Conservation (phyloP, 2,797 vertebrate species). For the Cuculus canorus region DNA sequence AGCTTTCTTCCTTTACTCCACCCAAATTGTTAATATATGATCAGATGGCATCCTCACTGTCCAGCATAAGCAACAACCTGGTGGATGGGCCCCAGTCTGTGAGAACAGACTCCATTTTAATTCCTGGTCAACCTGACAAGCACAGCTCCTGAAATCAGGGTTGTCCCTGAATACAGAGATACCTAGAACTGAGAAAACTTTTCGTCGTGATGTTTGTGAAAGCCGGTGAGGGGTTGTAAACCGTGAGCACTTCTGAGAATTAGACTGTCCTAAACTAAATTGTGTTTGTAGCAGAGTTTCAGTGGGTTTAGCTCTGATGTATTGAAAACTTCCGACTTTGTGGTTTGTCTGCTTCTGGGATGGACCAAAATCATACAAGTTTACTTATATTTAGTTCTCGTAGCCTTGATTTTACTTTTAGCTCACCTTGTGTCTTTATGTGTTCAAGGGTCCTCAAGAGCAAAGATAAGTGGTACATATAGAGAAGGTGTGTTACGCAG, state of each 20-base stretch:
- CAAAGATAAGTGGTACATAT: neutral
- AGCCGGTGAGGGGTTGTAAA: neutral
- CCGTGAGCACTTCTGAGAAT: neutral
- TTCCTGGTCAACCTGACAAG: neutral
- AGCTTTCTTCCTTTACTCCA: neutral
- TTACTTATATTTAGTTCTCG: neutral
- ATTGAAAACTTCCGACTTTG: neutral
- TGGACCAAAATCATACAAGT: neutral
- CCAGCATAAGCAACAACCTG: neutral
- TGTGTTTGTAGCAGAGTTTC: neutral
- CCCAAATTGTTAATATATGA: neutral
- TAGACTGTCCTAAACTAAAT: neutral
- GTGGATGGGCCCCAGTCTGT: neutral
- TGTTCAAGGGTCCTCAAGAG: neutral
- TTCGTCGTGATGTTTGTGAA: neutral
- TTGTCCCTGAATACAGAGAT: neutral
- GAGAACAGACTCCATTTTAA: neutral
- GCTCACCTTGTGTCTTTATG: neutral
- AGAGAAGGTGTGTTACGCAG: neutral
- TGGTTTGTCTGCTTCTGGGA: neutral
- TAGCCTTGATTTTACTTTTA: neutral
- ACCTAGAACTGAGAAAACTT: neutral
- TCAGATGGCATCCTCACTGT: neutral
- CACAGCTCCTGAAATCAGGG: neutral
- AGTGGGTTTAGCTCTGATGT: neutral